phyloP scores from a whole-genome alignment of 2,797 vertebrate genomes.

The Sorex maritimensis region DNA sequence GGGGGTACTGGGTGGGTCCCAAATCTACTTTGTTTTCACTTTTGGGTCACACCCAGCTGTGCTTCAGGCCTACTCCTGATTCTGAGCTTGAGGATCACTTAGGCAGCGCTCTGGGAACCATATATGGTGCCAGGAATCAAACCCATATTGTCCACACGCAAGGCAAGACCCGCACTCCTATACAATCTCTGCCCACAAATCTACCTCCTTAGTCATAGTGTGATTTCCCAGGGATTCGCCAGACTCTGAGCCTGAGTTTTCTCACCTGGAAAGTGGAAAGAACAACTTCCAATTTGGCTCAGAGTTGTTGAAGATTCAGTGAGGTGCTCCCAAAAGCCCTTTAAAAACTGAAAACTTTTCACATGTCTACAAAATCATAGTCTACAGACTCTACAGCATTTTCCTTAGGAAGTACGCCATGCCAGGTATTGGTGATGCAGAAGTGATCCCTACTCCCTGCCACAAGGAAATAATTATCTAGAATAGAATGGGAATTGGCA shows the following conservation, averaged over 20 bases:
- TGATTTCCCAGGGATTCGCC: background rate
- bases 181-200: too few species aligned
- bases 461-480: background rate
- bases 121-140: too few species aligned
- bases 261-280: background rate
- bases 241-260: background rate
- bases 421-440: background rate
- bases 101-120: too few species aligned
- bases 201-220: too few species aligned
- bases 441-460: background rate
- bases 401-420: too few species aligned
- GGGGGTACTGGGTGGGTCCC: background rate
- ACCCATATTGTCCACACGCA: too few species aligned
- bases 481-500: background rate
- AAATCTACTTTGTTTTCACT: background rate
- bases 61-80: too few species aligned
- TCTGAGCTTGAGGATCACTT: too few species aligned
- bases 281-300: background rate
- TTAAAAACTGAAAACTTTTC: background rate
- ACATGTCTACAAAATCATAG: background rate
- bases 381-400: background rate
- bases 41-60: too few species aligned
- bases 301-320: background rate
- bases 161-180: too few species aligned
- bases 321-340: background rate